phyloP scores from a whole-genome alignment of 2,888 invertebrate species.

The Notodonta dromedarius region DNA sequence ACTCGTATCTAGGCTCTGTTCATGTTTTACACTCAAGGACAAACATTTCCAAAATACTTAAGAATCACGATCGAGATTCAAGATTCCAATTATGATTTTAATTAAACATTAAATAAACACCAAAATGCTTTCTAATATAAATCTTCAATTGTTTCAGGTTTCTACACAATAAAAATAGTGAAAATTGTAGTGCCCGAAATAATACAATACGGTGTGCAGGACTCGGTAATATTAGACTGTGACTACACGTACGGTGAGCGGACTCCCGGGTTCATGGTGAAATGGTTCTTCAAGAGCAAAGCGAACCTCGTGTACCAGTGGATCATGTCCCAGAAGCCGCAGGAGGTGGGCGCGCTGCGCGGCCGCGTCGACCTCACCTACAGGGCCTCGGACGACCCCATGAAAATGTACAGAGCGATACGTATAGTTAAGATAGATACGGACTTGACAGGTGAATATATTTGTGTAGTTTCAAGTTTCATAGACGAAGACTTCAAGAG shows the following conservation, averaged over 20 bases:
- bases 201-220: conserved; percentile 85
- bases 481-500: conserved; percentile 87
- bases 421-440: conserved; percentile 89
- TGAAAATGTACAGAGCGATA: conserved; percentile 89
- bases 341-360: conserved; percentile 84
- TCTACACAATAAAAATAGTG: conserved; percentile 84
- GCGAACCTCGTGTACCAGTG: conserved; percentile 90
- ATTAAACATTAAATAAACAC: too few species aligned
- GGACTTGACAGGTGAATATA: conserved; percentile 89
- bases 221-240: conserved; percentile 88
- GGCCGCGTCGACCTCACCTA: conserved; percentile 86
- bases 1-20: too few species aligned
- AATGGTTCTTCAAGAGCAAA: conserved; percentile 90
- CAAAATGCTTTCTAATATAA: conserved; percentile 8
- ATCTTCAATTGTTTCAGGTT: conserved; percentile 77
- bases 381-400: conserved; percentile 86
- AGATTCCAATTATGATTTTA: too few species aligned
- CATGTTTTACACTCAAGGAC: too few species aligned
- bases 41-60: too few species aligned
- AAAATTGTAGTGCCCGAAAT: conserved; percentile 86
- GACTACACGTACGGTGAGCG: conserved; percentile 87
- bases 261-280: conserved; percentile 88
- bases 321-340: conserved; percentile 88
- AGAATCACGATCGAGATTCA: too few species aligned
- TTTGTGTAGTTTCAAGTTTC: conserved; percentile 89